Conservation (phyloP, 2,888 invertebrate species). For the Oligia strigilis region DNA sequence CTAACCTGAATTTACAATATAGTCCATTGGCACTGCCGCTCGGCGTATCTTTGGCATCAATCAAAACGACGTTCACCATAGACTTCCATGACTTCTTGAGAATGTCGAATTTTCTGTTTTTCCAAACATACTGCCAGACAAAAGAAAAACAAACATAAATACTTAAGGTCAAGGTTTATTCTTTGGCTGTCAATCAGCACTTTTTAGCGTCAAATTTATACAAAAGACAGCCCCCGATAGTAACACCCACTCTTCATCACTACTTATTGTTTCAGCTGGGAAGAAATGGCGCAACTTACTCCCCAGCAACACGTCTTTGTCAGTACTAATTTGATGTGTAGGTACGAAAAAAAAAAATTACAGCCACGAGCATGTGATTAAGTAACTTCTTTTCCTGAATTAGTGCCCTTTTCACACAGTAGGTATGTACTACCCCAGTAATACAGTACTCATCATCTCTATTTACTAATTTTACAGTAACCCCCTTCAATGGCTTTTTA, state of each 20-base stretch:
- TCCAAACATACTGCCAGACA: conserved; percentile 83
- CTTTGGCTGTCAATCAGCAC: background rate
- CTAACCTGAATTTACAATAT: conserved; percentile 88
- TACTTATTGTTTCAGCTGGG: background rate
- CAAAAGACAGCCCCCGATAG: background rate
- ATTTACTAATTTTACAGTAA: background rate
- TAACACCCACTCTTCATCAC: too few relatives aligned
- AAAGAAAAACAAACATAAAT: conserved; percentile 27
- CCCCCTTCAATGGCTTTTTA: background rate
- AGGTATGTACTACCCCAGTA: background rate
- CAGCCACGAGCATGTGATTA: background rate
- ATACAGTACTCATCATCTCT: background rate
- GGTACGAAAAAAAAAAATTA: background rate
- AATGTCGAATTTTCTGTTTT: conserved; percentile 84
- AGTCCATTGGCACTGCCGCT: conserved; percentile 78
- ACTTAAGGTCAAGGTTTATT: background rate
- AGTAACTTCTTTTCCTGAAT: background rate
- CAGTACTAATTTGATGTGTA: background rate
- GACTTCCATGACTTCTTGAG: conserved; percentile 84
- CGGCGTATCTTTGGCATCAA: conserved; percentile 86
- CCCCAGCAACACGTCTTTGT: background rate
- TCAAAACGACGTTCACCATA: conserved; percentile 84
- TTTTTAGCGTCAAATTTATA: background rate
- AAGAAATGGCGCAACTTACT: background rate
- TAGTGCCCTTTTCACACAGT: background rate